Base-by-base conservation (phyloP, 2,888 invertebrate species). In the Melipona beecheii region DNA sequence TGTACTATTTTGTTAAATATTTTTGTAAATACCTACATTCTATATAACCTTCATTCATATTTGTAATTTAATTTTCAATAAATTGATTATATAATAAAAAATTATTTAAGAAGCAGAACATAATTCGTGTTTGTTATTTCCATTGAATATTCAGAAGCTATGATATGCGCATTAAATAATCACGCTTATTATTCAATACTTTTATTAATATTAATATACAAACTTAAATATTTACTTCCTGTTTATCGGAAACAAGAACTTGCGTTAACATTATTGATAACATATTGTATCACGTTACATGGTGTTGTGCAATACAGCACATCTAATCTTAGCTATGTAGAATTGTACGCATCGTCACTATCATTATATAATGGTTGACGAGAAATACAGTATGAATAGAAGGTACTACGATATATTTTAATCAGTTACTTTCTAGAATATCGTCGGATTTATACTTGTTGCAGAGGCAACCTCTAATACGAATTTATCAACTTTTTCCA, bases 361-460 rank as follows among this genome's bases (percentile, higher is more conserved):
- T 19, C 11, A 52, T 81, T 85, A 81, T 13, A 4, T 85, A 85
- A 85, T 56, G 2, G 58, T 76, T 68, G 54, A 50, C 68, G 13
- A 71, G 9, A 6, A 50, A 21, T 58, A n/a, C 24, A 65, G 31
- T 27, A 69, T 17, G 60, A 72, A 74, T 54, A 50, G n/a, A 4
- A 72, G 19, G 65, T 31, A 27, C 13, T 24, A 17, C n/a, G 19
- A 24, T 54, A 24, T 19, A n/a, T 1, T 72, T 60, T n/a, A 27
- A 50, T n/a, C 66, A 56, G 62, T 75, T 27, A 56, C 15, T 43
- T 27, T 54, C 6, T 9, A 19, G 5, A 15, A 58, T 24, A 50
- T 31, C 15, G 15, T 19, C 11, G 5, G 24, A 2, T 19, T 62
- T 5, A 13, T 2, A 64, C 5, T 31, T 5, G 11, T 31, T 11